A percentile compares a stretch with the other conserved stretches of the same genome.
phyloP scores from a whole-genome alignment of 1,140 invertebrate species.

The Ganaspis sp. region DNA sequence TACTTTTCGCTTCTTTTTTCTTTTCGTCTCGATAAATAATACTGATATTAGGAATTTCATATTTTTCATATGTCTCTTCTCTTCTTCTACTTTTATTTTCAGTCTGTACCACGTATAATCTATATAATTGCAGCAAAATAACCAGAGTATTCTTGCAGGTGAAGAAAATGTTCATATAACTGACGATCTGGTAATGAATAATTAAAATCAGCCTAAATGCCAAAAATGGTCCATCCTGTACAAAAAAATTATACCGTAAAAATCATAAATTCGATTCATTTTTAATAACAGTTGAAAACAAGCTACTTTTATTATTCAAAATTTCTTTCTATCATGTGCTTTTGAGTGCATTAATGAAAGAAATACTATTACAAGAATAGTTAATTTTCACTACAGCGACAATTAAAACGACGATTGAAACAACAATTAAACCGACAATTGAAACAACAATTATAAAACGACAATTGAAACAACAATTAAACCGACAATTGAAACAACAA shows the following conservation, averaged over 20 bases:
- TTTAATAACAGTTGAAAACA: neutral
- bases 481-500: too few relatives aligned
- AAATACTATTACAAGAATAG: too few relatives aligned
- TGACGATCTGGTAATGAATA: conserved; percentile 89
- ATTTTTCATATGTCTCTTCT: conserved; percentile 63
- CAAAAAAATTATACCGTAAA: conserved; percentile 35
- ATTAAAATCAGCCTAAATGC: conserved; percentile 89
- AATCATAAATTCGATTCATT: neutral
- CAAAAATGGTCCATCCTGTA: conserved; percentile 90
- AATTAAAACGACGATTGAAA: too few relatives aligned
- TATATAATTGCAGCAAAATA: conserved; percentile 89
- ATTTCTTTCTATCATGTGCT: too few relatives aligned
- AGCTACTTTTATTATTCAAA: conserved; percentile 24
- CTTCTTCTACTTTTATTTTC: conserved; percentile 72
- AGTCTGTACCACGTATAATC: conserved; percentile 87
- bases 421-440: too few relatives aligned
- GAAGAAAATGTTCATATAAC: conserved; percentile 96
- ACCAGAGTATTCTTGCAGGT: conserved; percentile 93
- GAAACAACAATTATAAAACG: too few relatives aligned
- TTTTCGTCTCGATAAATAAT: conserved; percentile 78
- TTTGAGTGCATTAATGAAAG: too few relatives aligned
- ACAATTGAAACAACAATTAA: neutral
- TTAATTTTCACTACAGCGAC: too few relatives aligned
- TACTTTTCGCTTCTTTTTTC: conserved; percentile 52
- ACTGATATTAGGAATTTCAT: conserved; percentile 74